Evolutionary conservation across 2,888 invertebrate species (phyloP).

Genomic region (Hoplodrina ambigua): DNA sequence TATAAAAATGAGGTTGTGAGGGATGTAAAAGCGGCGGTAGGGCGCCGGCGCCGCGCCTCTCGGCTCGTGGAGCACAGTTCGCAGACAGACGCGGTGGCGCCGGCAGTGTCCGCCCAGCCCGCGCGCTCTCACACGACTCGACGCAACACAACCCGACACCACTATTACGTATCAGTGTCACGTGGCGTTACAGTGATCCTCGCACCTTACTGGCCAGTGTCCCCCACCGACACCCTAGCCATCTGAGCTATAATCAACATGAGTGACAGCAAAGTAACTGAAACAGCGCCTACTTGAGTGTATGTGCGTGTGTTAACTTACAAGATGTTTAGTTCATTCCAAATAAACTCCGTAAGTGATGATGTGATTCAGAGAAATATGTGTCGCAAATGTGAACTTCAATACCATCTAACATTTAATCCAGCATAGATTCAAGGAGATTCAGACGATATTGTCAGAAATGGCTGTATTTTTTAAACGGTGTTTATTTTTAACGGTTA

Average conservation of each 20-base stretch:
- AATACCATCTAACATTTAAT: constrained; percentile 81
- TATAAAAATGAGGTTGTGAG: constrained; percentile 88
- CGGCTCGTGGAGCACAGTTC: constrained; percentile 79
- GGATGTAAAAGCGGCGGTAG: constrained; percentile 81
- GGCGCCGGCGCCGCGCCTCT: constrained; percentile 87
- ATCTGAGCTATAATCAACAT: constrained; percentile 62
- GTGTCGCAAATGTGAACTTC: constrained; percentile 75
- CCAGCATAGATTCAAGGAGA: constrained; percentile 76
- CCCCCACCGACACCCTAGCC: constrained; percentile 58
- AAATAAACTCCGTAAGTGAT: constrained; percentile 72
- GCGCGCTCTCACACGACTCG: constrained; percentile 71
- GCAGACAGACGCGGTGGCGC: constrained; percentile 86
- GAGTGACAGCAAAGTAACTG: constrained; percentile 73
- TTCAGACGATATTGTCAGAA: constrained; percentile 68
- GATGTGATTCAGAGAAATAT: constrained; percentile 75
- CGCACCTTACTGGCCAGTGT: constrained; percentile 39
- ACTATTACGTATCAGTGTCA: constrained; percentile 59
- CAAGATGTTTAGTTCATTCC: constrained; percentile 79
- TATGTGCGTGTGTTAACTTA: constrained; percentile 77
- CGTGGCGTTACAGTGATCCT: constrained; percentile 59
- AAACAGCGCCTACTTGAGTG: constrained; percentile 76
- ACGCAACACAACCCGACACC: constrained; percentile 58
- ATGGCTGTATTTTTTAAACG: constrained; percentile 83
- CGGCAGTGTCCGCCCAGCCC: constrained; percentile 79
- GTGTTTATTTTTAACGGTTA: constrained; percentile 80